Evolutionary conservation across 2,797 vertebrate species (phyloP), one percentile per base, ranked within the genome.

Genomic region (Naso thynnoides): DNA sequence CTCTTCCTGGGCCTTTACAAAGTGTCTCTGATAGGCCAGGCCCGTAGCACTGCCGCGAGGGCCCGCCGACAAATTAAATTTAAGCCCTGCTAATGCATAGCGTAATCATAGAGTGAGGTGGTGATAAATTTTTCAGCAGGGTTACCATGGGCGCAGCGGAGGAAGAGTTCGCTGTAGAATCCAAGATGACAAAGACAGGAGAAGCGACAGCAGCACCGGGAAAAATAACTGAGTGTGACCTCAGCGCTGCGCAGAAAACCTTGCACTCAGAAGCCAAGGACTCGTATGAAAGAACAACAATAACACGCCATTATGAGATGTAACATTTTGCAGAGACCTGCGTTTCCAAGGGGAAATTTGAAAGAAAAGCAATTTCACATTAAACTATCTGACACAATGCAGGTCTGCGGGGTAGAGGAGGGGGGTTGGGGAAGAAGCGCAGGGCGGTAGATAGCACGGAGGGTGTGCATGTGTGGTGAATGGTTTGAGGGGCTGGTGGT

Each of bases 351-450:
- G 90, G 89, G 87, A 90, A 89, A 90, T 91, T 86, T 89, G 89
- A 90, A 92, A 91, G 91, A 91, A 92, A 91, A 90, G 90, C 89
- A 91, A 91, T 92, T 92, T 90, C 88, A 89, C 89, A 90, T 92
- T 92, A 90, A 88, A 90, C 87, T 91, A 86, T 88, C 88, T 87
- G 88, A 92, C 89, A 91, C 89, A 92, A 91, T 83, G 85, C 85
- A 85, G 86, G 82, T 84, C 76, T 78, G 86, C 54, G 83, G 81
- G 79, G 86, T 67, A 29, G 76, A 61, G 23, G 77, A 58, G 48
- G 16, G 63, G 19, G 36, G 16, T 16, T 58, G 33, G 45, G 21
- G 73, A 10, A 29, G 47, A 2, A 48, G 59, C 3, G 5, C 38
- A 8, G 59, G 39, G 55, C 8, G 57, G 61, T 8, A 70, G 84